Evolutionary conservation across 2,888 invertebrate genomes (phyloP), one percentile per base, ranked within the genome.

Genomic region (Eilema sororculum): DNA sequence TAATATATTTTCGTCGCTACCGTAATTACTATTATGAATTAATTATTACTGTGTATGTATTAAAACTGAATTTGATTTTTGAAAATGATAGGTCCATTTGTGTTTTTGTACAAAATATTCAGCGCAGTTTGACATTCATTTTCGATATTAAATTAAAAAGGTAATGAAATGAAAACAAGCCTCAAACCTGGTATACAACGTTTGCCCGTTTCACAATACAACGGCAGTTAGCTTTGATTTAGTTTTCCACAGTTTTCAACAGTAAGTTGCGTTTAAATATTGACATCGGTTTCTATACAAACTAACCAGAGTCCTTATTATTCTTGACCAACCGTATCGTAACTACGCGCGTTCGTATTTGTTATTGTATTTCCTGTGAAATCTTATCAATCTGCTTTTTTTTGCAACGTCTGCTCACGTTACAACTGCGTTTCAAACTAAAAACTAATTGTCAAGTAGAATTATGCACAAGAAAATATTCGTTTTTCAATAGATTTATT

Each of bases 261-360:
- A 59, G 63, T 58, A 78, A 74, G 69, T 20, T 52, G n/a, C n/a
- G 20, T 9, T 76, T 69, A 71, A 78, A 78, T 78, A 74, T 74
- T 78, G 63, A 72, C 77, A 67, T 65, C 66, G 66, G 64, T 41
- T 69, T 56, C 61, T 74, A 78, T 69, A 64, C 62, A 46, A n/a
- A 60, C 52, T 63, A 72, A 0, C 33, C 33, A 8, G 30, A 8
- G 30, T 5, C 30, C 8, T 33, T 37, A 37, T 37, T 37, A 37
- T 10, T 1, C 33, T 37, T 37, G 33, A 37, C 33, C 33, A 37
- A 37, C 33, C 1, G 33, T 37, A 37, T 12, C 33, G 33, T 37
- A 37, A 37, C 33, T 37, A 37, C 12, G 12, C 33, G 12, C 12
- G 10, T 37, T 37, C 12, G 33, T 37, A 37, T 37, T 37, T 2